A percentile compares a stretch with the other conserved stretches of the same genome.
These are phyloP conservation scores for Pseudobourletiella spinata DNA, from an alignment of 1,140 invertebrate genomes.

Conservation along the genomic window DNA sequence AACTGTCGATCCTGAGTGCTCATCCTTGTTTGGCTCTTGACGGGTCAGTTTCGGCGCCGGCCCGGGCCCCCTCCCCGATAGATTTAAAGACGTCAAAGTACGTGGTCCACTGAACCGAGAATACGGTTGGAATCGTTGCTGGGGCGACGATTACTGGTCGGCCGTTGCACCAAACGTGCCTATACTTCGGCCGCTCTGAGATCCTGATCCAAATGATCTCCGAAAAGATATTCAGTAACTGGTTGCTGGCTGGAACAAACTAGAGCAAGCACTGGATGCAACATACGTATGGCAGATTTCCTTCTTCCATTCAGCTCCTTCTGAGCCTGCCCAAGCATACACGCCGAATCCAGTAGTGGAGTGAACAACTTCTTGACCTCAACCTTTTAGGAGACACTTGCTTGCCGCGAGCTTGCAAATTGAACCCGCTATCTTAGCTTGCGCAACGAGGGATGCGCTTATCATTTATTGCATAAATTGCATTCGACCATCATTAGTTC, in stretches of 20 bases:
- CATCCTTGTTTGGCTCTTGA: background rate
- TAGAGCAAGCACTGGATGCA: background rate
- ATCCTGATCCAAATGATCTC: conserved; percentile 17
- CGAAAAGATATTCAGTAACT: conserved; percentile 14
- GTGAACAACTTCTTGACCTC: background rate
- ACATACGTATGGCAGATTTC: background rate
- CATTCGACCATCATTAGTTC: background rate
- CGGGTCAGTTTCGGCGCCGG: too few species aligned
- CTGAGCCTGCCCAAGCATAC: background rate
- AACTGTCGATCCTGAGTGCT: background rate
- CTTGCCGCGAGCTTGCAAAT: background rate
- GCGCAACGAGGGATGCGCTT: background rate
- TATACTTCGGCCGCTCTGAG: background rate
- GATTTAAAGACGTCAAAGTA: too few species aligned
- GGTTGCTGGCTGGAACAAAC: background rate
- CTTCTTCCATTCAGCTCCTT: background rate
- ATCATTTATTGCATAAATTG: conserved; percentile 6
- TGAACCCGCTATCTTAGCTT: conserved; percentile 3
- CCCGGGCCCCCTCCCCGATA: too few species aligned
- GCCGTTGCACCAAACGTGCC: background rate
- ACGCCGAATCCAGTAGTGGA: background rate
- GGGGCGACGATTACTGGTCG: background rate
- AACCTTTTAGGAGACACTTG: background rate
- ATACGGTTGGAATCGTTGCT: background rate
- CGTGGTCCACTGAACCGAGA: background rate